Base-by-base conservation (phyloP, 2,888 invertebrate species). In the Norana najaformis region DNA sequence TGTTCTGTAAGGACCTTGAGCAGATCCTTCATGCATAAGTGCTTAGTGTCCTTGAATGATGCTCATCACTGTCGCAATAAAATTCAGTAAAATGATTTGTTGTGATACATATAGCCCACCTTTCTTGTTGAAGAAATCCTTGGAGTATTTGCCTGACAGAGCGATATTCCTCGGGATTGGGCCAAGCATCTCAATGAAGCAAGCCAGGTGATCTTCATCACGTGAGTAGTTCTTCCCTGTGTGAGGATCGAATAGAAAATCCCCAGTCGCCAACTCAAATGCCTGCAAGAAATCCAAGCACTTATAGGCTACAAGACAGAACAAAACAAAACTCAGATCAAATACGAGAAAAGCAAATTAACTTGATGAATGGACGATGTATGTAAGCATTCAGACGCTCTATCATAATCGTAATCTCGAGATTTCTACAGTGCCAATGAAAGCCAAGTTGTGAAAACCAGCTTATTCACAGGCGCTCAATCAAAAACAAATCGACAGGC, bases 201-300 rank as follows among this genome's bases (percentile, higher is more conserved):
- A 99, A 91, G 99, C 99, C 94, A 99, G 96, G 94, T 99, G 99
- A 95, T 99, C 99, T 95, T 99, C 99, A 95, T 99, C 99, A 91
- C 99, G 96, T 92, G 97, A 97, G 95, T 99, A 99, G 92, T 98
- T 98, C 94, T 98, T 98, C 83, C 99, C 98, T 85, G 98, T 98
- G 95, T 99, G 99, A 89, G 99, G 99, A 95, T 99, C 99, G 95
- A 99, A 99, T 92, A 99, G 96, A 95, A 99, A 99, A 95, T 99
- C 99, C 90, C 99, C 99, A 39, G 99, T 99, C n/a, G 99, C 99
- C 93, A 99, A 95, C 95, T 99, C 99, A 95, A 99, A 99, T 83
- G 99, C 99, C 95, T 96, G 93, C 85, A 36, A 85, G 36, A 37
- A 85, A 35, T 37, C 36, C 3, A 37, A 16, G 69, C n/a, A 5